Evolutionary conservation across 2,797 vertebrate genomes (phyloP), one percentile per base, ranked within the genome.

Genomic region (Periophthalmus magnuspinnatus): DNA sequence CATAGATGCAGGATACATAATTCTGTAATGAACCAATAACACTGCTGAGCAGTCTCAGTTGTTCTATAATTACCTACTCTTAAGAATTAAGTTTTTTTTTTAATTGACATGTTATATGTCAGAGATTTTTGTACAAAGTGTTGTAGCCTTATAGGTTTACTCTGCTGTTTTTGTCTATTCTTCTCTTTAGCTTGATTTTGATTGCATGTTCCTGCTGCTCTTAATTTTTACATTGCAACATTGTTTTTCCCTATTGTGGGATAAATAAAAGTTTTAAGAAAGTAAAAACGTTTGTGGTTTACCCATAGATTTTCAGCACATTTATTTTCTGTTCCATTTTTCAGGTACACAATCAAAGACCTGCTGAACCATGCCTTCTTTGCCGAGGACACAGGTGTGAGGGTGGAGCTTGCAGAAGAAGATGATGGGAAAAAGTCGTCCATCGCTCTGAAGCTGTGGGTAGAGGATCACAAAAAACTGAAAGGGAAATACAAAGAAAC

Each of bases 401-500:
- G 97, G 84, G 97, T 99, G 78, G 97, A 99, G 88, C 95, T 99
- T 34, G 97, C 97, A 0, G 97, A 99, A 91, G 97, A 99, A 80
- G 97, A 99, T 71, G 95, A 99, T 67, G 95, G 97, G 77, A 93
- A 95, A 82, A 99, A 98, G 91, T 93, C 94, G 50, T 95, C 96
- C 65, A 99, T 99, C 72, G 97, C 97, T 64, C 94, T 99, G 77
- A 95, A 96, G 89, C 94, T 99, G 75, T 98, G 97, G 97, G 97
- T 99, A 68, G 97, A 99, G 91, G 97, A 99, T 90, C 95, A 96
- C 76, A 98, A 97, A 90, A 97, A 97, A 84, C 90, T 99, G 81
- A 99, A 99, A 92, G 97, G 96, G 82, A 99, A 99, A 85, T 97
- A 97, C 93, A 99, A 97, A 90, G 97, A 99, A 89, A 97, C 93